Conservation (phyloP, 2,888 invertebrate genomes). For the Tetranychus truncatus region DNA sequence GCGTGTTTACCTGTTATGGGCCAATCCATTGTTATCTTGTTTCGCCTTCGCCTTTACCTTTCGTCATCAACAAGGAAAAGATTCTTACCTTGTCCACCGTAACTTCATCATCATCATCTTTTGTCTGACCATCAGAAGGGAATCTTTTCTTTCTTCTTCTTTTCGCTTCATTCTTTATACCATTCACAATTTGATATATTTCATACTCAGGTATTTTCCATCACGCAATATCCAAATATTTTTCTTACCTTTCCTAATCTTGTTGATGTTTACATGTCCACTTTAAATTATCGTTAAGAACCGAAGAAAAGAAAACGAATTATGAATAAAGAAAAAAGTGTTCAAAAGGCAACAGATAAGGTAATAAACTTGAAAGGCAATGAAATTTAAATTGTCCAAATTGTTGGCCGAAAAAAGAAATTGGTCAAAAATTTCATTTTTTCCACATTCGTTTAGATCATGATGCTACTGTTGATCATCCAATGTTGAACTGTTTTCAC, state of each 20-base stretch:
- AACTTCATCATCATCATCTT: not conserved
- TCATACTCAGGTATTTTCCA: not conserved
- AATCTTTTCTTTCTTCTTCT: not conserved
- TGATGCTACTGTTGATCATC: too few species aligned
- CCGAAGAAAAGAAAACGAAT: constrained; percentile 13
- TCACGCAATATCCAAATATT: not conserved
- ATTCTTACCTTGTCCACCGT: not conserved
- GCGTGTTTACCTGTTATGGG: not conserved
- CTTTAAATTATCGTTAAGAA: constrained; percentile 14
- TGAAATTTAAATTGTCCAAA: too few species aligned
- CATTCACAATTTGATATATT: not conserved
- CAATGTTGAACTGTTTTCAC: not conserved
- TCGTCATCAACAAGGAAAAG: not conserved
- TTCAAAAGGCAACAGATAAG: too few species aligned
- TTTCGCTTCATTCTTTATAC: not conserved
- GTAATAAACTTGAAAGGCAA: too few species aligned
- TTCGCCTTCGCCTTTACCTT: constrained; percentile 1
- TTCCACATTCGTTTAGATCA: too few species aligned
- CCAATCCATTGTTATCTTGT: not conserved
- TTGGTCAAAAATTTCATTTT: too few species aligned
- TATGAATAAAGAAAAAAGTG: too few species aligned
- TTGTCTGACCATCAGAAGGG: not conserved
- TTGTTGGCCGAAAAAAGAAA: too few species aligned
- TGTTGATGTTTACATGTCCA: not conserved
- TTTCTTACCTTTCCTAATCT: not conserved